A percentile compares a stretch with the other conserved stretches of the same genome.
These are phyloP conservation scores for Leiothrix lutea DNA, from an alignment of 2,113 vertebrate genomes.

Conservation along the genomic window DNA sequence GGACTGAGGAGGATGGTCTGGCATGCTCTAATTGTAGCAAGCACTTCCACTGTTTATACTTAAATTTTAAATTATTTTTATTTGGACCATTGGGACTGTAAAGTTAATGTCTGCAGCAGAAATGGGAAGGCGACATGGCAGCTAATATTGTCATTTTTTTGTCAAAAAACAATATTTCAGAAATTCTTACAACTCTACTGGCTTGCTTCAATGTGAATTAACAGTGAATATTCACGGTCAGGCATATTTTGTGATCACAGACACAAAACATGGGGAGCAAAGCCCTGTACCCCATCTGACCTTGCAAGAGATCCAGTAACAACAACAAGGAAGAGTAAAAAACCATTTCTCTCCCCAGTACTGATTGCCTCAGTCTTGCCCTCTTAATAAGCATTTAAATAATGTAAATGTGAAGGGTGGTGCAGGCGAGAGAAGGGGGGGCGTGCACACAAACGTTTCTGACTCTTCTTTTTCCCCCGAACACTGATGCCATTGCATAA, in stretches of 20 bases:
- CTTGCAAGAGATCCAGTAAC: constrained; percentile 15
- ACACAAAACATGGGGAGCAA: not conserved
- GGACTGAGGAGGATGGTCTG: not conserved
- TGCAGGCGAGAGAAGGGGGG: constrained; percentile 7
- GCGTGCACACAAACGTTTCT: constrained; percentile 13
- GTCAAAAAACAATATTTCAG: not conserved
- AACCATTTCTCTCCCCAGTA: not conserved
- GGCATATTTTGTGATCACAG: not conserved
- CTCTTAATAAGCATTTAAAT: constrained; percentile 60
- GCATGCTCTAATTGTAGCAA: not conserved
- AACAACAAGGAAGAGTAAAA: not conserved
- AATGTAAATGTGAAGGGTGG: constrained; percentile 43
- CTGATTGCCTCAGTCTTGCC: not conserved
- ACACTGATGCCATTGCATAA: constrained; percentile 66
- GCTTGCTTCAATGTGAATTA: not conserved
- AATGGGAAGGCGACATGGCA: not conserved
- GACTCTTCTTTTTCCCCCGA: constrained; percentile 45
- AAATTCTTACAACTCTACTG: not conserved
- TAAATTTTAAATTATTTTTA: not conserved
- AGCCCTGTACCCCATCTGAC: constrained; percentile 15
- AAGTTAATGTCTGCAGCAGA: not conserved
- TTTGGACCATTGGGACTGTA: not conserved
- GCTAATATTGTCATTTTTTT: not conserved
- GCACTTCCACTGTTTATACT: not conserved
- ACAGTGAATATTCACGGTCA: not conserved